Percentiles rank a stretch among this genome's conserved stretches.
These are phyloP conservation scores for Hypercompe scribonia DNA, from an alignment of 2,888 invertebrate genomes.

Conservation along the genomic window DNA sequence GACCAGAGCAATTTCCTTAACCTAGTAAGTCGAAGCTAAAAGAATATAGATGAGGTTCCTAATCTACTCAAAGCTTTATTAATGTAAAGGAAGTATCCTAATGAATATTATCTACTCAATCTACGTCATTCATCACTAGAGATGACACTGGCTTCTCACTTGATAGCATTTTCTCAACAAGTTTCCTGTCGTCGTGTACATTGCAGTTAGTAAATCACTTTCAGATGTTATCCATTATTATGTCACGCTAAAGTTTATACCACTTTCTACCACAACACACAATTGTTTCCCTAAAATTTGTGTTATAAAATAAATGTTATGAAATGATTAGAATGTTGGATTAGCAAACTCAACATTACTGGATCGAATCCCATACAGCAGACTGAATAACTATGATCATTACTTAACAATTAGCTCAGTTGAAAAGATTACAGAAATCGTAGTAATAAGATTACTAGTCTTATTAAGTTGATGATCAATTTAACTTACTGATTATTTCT, in stretches of 20 bases:
- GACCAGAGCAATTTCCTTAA: no score
- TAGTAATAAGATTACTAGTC: not conserved
- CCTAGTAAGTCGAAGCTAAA: not conserved
- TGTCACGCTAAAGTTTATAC: conserved; percentile 52
- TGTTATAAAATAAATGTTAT: conserved; percentile 10
- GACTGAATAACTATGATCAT: not conserved
- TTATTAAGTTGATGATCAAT: not conserved
- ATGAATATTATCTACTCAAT: conserved; percentile 40
- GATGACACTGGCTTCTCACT: conserved; percentile 31
- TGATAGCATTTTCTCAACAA: conserved; percentile 26
- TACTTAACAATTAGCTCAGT: not conserved
- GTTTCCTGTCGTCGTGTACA: conserved; percentile 32
- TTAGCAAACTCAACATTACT: not conserved
- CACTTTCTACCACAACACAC: conserved; percentile 23
- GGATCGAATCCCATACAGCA: not conserved
- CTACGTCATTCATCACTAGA: conserved; percentile 43
- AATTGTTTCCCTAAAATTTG: conserved; percentile 28
- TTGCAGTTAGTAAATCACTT: conserved; percentile 60
- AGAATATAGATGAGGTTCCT: not conserved
- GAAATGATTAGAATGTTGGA: not conserved
- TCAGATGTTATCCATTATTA: conserved; percentile 61
- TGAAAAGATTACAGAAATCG: not conserved
- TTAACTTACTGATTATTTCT: not conserved
- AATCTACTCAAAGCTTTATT: conserved; percentile 10
- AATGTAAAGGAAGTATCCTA: conserved; percentile 20